Evolutionary conservation across 2,888 invertebrate species (phyloP).

Genomic region (Caradrina clavipalpis): DNA sequence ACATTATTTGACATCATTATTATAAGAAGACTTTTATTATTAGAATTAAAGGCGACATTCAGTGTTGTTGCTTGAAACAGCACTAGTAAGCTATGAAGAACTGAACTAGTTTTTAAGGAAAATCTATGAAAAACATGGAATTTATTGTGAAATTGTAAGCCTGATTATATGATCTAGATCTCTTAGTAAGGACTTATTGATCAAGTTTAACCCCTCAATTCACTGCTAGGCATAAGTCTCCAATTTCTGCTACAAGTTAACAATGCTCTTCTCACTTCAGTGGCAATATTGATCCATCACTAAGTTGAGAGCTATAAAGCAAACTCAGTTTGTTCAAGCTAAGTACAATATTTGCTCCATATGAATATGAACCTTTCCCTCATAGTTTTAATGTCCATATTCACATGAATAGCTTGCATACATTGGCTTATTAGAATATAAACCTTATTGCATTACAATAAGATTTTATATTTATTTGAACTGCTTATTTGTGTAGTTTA

Average conservation of each 20-base stretch:
- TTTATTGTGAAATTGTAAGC: not conserved
- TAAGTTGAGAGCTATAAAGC: too few species aligned
- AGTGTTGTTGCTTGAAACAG: slow-evolving; percentile 99
- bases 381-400: too few species aligned
- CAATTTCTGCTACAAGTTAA: not conserved
- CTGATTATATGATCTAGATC: not conserved
- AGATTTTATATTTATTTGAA: too few species aligned
- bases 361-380: too few species aligned
- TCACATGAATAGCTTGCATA: too few species aligned
- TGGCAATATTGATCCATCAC: too few species aligned
- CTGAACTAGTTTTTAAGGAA: slow-evolving; percentile 79
- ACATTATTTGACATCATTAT: slow-evolving; percentile 99
- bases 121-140: slow-evolving; percentile 17
- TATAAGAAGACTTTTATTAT: slow-evolving; percentile 98
- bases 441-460: too few species aligned
- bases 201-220: not conserved
- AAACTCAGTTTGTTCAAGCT: too few species aligned
- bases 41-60: slow-evolving; percentile 99
- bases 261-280: too few species aligned
- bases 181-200: not conserved
- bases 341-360: too few species aligned
- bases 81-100: slow-evolving; percentile 96
- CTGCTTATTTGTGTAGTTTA: too few species aligned
- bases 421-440: too few species aligned
- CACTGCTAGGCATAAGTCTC: not conserved